Base-by-base conservation (phyloP, 2,888 invertebrate species). In the Himalopsyche anomala region DNA sequence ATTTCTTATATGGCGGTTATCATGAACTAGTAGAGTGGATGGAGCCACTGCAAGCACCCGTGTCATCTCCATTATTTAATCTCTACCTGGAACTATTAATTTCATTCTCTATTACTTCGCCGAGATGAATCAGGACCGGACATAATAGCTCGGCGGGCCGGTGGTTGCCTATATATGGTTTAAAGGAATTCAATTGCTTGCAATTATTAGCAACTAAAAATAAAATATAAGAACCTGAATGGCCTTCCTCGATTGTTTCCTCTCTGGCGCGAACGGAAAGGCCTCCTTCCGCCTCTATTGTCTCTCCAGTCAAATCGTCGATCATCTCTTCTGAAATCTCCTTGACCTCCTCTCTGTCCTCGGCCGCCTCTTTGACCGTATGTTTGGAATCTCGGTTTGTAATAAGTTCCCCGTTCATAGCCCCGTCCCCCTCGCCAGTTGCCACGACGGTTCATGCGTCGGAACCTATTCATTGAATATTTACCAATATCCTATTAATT, bases 371-470 rank as follows among this genome's bases (percentile, higher is more conserved):
- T 85, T 81, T 87, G 87, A 38, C 86, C 86, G 91, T 94, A 95
- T 36, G 94, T 93, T 90, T 96, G 96, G 94, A 96, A 96, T 88
- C 96, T 94, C 0, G 96, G 96, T 89, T 96, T 95, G 92, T 96
- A 96, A 91, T 96, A 96, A 0, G 96, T 96, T 88, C 96, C 96
- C 85, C 96, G 94, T 90, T 96, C 96, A 91, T 94, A 95, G 38
- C 91, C 89, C 40, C 90, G 89, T 17, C 90, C 91, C 36, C 94
- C 94, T 83, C 94, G 93, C 0, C 94, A 93, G 82, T 92, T 91
- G 83, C 91, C 91, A 0, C 91, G 91, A 88, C 91, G 91, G 38
- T 91, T 92, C 83, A 92, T 90, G 36, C 92, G 92, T n/a, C 92
- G 91, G 90, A 90, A 90, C 86, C 92, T 92, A 85, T 3, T 62